Evolutionary conservation across 2,113 vertebrate genomes (phyloP).

Genomic region (Crocuta crocuta): DNA sequence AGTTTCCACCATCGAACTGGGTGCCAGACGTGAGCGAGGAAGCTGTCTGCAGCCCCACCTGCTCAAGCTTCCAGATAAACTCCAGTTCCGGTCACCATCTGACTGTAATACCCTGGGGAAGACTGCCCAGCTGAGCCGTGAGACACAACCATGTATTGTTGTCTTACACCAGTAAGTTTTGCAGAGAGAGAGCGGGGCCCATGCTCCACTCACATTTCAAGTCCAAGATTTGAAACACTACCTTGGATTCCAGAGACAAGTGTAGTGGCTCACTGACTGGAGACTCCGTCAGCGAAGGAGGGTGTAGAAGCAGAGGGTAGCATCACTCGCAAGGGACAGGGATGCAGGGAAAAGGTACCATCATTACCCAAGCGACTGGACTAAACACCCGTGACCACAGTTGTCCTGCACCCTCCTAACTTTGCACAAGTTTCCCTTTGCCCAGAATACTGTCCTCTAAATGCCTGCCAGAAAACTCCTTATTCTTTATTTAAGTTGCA

Average conservation of each 20-base stretch:
- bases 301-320: background rate
- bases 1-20: rapidly evolving
- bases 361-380: background rate
- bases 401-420: background rate
- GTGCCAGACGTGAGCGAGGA: rapidly evolving
- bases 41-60: too few relatives aligned
- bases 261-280: background rate
- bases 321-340: rapidly evolving
- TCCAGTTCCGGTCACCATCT: too few relatives aligned
- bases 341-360: rapidly evolving
- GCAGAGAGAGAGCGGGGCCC: background rate
- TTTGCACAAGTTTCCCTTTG: background rate
- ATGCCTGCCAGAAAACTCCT: background rate
- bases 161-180: rapidly evolving
- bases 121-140: background rate
- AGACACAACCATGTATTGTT: rapidly evolving
- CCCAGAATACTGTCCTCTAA: background rate
- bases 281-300: background rate
- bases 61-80: background rate
- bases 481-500: background rate
- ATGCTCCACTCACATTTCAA: background rate
- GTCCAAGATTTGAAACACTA: background rate
- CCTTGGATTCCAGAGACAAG: background rate
- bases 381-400: background rate
- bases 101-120: background rate